Evolutionary conservation across 1,140 invertebrate genomes (phyloP).

Genomic region (Bombus superbus): DNA sequence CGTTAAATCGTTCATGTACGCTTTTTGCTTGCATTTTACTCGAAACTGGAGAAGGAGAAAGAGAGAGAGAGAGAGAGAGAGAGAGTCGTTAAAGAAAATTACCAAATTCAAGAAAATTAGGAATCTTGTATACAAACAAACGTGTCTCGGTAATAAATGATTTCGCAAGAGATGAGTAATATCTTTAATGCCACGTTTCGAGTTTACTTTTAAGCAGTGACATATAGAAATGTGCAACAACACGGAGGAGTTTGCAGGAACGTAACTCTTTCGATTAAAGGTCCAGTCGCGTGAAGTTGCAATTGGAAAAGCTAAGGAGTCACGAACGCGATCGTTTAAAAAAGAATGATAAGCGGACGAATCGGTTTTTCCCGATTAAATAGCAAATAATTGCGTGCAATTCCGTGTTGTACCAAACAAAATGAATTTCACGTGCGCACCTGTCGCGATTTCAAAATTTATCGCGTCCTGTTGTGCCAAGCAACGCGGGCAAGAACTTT

Average conservation of each 20-base stretch:
- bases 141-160: no score
- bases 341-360: neutral
- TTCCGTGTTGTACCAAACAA: neutral
- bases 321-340: neutral
- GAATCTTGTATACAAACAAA: neutral
- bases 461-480: slow-evolving; percentile 23
- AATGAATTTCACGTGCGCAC: neutral
- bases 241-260: neutral
- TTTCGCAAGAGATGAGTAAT: neutral
- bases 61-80: no score
- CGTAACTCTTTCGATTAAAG: neutral
- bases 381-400: neutral
- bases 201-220: neutral
- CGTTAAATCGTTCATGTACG: no score
- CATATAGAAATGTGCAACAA: neutral
- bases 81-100: neutral
- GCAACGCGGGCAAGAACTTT: neutral
- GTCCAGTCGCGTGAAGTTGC: no score
- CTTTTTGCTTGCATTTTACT: no score
- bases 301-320: neutral
- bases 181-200: neutral
- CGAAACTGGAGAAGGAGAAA: no score
- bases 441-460: neutral
- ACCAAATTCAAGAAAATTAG: neutral
- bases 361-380: neutral